A percentile compares a stretch with the other conserved stretches of the same genome.
phyloP scores from a whole-genome alignment of 92 coral and sea anemone species.

The Scolanthus callimorphus region DNA sequence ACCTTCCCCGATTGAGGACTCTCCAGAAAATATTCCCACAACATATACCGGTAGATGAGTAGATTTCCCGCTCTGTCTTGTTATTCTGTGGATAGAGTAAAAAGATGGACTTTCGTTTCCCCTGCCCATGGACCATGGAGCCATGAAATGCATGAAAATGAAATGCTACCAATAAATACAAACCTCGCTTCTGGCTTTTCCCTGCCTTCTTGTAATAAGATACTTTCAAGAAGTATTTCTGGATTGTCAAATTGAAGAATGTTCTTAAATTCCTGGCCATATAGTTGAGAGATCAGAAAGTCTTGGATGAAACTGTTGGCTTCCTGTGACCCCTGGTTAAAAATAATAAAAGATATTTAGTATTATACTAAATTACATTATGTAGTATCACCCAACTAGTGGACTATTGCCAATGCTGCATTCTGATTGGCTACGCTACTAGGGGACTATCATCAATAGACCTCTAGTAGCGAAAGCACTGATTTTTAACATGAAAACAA shows the following conservation, averaged over 20 bases:
- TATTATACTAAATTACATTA: too few species aligned
- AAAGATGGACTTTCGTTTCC: too few species aligned
- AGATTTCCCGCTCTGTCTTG: slow-evolving; percentile 67
- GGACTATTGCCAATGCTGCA: too few species aligned
- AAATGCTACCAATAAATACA: too few species aligned
- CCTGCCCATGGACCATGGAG: too few species aligned
- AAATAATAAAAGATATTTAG: not conserved
- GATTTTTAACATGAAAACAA: too few species aligned
- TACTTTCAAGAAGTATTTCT: slow-evolving; percentile 48
- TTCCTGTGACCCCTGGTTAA: slow-evolving; percentile 64
- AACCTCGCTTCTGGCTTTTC: slow-evolving; percentile 82
- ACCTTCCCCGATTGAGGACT: slow-evolving; percentile 86
- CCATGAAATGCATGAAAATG: too few species aligned
- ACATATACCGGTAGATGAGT: slow-evolving; percentile 82
- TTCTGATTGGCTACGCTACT: too few species aligned
- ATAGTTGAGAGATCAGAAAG: slow-evolving; percentile 73
- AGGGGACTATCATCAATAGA: too few species aligned
- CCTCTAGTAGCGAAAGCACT: too few species aligned
- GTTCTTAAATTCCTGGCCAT: slow-evolving; percentile 60
- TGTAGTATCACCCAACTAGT: too few species aligned
- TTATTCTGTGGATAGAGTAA: slow-evolving; percentile 50
- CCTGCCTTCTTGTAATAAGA: slow-evolving; percentile 51
- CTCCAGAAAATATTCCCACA: slow-evolving; percentile 77
- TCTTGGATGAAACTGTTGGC: slow-evolving; percentile 81
- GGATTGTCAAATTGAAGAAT: slow-evolving; percentile 72